phyloP scores from a whole-genome alignment of 2,888 invertebrate species.

The Diplolepis rosae region DNA sequence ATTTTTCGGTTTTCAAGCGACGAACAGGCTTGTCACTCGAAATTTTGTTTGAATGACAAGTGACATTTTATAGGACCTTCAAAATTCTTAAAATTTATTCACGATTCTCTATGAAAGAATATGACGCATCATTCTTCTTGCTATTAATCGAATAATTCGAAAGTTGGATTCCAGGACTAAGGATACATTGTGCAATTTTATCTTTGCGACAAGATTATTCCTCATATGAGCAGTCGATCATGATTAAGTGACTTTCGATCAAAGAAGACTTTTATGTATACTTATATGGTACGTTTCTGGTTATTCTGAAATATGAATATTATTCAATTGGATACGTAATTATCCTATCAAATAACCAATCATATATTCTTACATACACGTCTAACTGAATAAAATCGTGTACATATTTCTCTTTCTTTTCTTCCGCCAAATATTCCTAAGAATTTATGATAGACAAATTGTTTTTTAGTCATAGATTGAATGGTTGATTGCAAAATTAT shows the following conservation, averaged over 20 bases:
- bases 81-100: conserved; percentile 6
- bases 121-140: background rate
- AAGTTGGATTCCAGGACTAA: background rate
- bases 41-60: conserved; percentile 19
- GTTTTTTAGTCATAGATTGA: no score
- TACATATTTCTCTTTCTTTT: no score
- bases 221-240: background rate
- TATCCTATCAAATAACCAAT: no score
- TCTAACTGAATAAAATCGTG: no score
- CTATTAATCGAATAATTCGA: conserved; percentile 15
- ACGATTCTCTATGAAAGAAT: background rate
- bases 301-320: no score
- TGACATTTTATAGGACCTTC: conserved; percentile 16
- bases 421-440: no score
- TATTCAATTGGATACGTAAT: no score
- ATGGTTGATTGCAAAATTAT: no score
- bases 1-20: background rate
- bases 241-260: background rate
- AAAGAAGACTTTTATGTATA: background rate
- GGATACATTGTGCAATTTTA: background rate
- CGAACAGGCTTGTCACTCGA: background rate
- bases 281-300: no score
- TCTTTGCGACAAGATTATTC: conserved; percentile 7
- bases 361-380: no score
- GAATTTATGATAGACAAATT: no score